Evolutionary conservation across 1,140 invertebrate genomes (phyloP).

Genomic region (Mylabris phalerata): DNA sequence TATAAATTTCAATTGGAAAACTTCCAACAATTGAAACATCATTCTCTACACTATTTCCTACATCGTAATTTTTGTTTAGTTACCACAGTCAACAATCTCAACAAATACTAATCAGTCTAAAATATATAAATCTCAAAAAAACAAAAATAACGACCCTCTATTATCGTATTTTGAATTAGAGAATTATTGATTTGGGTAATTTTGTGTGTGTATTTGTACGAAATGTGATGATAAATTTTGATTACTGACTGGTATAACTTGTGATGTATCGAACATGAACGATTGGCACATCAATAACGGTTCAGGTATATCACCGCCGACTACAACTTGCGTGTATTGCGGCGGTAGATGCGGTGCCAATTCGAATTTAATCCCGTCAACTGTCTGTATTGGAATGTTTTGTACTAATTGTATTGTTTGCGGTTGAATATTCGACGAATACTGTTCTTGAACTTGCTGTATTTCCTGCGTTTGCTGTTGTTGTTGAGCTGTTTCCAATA

Average conservation of each 20-base stretch:
- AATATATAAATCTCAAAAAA: no score
- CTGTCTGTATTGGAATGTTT: conserved; percentile 25
- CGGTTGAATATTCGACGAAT: conserved; percentile 8
- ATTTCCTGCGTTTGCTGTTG: not conserved
- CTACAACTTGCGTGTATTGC: conserved; percentile 26
- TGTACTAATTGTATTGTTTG: conserved; percentile 23
- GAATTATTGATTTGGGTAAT: conserved; percentile 11
- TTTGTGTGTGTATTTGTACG: conserved; percentile 28
- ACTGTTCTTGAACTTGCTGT: not conserved
- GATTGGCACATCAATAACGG: conserved; percentile 32
- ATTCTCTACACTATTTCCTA: no score
- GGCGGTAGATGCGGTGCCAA: conserved; percentile 23
- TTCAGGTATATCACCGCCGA: conserved; percentile 25
- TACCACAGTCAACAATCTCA: no score
- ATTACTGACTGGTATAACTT: conserved; percentile 26
- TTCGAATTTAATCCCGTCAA: conserved; percentile 25
- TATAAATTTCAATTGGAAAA: no score
- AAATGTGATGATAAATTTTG: conserved; percentile 26
- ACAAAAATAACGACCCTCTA: no score
- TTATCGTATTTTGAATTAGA: no score
- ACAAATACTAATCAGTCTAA: no score
- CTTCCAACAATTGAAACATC: no score
- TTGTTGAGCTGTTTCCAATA: not conserved
- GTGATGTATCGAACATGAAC: conserved; percentile 30
- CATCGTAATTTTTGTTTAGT: no score